Conservation (phyloP, 30 jellyfish, hydroid and myxozoan genomes). For the Aurelia aurita complex sp. Pacific region DNA sequence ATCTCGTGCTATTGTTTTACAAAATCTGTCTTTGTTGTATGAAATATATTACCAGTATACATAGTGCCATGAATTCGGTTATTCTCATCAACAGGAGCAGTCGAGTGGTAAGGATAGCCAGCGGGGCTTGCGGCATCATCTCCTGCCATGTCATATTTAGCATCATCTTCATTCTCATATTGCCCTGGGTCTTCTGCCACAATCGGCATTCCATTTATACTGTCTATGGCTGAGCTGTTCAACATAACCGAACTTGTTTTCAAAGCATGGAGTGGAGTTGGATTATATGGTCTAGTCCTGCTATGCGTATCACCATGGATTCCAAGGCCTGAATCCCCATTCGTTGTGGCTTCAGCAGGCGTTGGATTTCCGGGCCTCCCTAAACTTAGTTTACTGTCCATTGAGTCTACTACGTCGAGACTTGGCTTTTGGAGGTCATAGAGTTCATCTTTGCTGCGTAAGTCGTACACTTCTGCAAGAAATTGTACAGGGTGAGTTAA, state of each 20-base stretch:
- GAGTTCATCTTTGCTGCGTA: conserved; percentile 1
- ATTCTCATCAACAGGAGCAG: no score
- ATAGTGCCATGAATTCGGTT: no score
- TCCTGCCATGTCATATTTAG: background rate
- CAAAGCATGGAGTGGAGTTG: conserved; percentile 47
- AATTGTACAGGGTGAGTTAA: background rate
- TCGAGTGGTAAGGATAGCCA: no score
- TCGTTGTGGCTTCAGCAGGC: conserved; percentile 42
- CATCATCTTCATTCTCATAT: background rate
- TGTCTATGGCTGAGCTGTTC: background rate
- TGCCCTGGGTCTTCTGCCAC: background rate
- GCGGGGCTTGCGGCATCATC: no score
- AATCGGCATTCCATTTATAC: conserved; percentile 1
- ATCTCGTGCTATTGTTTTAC: no score
- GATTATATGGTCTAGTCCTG: conserved; percentile 44
- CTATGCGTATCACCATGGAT: conserved; percentile 9
- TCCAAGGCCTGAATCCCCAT: conserved; percentile 37
- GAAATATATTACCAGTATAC: no score
- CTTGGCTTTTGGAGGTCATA: no score
- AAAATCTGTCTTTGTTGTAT: no score
- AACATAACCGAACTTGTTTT: background rate
- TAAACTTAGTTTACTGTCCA: background rate
- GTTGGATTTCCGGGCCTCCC: conserved; percentile 58
- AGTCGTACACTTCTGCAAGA: conserved; percentile 23
- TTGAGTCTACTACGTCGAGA: background rate